phyloP scores from a whole-genome alignment of 2,797 vertebrate genomes.

The Pangasius larnaudii region DNA sequence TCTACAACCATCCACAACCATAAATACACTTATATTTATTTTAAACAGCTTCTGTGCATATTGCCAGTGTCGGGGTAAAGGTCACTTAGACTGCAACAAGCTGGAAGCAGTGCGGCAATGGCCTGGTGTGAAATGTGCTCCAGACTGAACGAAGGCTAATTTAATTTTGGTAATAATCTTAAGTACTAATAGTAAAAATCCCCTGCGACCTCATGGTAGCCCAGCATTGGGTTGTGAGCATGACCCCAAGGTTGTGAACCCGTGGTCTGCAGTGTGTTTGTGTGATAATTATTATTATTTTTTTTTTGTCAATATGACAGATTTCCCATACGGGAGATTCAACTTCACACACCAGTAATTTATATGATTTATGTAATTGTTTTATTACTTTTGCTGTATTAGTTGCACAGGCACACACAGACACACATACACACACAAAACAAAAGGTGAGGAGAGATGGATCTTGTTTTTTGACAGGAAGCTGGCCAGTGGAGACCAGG shows the following conservation, averaged over 20 bases:
- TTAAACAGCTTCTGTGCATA: background rate
- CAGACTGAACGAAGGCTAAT: background rate
- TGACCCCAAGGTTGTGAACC: background rate
- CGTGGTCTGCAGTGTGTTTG: background rate
- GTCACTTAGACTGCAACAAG: background rate
- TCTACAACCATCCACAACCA: background rate
- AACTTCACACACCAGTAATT: background rate
- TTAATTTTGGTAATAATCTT: background rate
- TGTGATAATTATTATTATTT: background rate
- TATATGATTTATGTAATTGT: conserved; percentile 8
- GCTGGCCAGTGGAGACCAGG: conserved; percentile 57
- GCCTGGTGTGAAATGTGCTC: background rate
- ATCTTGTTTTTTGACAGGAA: conserved; percentile 59
- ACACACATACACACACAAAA: conserved; percentile 14
- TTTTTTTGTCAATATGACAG: background rate
- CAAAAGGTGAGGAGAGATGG: conserved; percentile 53
- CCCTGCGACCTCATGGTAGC: background rate
- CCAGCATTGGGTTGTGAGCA: background rate
- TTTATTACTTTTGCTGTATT: background rate
- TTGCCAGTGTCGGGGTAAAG: background rate
- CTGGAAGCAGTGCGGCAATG: background rate
- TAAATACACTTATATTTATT: background rate
- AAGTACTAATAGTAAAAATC: background rate
- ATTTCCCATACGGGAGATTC: background rate
- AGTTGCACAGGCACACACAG: background rate